Base-by-base conservation (phyloP, 2,113 vertebrate genomes). In the Phrynocephalus versicolor region DNA sequence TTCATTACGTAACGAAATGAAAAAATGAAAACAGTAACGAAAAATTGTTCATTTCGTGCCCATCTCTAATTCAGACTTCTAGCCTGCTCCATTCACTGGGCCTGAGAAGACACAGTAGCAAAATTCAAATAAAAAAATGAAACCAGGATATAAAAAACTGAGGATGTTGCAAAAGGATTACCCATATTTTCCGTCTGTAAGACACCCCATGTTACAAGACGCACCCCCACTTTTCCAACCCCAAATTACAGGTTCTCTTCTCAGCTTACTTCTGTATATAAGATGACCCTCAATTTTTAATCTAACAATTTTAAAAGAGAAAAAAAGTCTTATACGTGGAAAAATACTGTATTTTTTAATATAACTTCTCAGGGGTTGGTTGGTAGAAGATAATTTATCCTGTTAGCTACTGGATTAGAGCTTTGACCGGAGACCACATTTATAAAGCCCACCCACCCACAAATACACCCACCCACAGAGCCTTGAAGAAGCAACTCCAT, bases 381-480 rank as follows among this genome's bases (percentile, higher is more conserved):
- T 27, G 27, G 30, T 58, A 64, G 39, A 37, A 30, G 83, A 64
- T 82, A 12, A 55, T 3, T 88, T 80, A n/a, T 88, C 35, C 27
- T 45, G 41, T 27, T 35, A 82, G 4, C 10, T 84, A 21, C 19
- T 37, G 82, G 37, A 76, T 6, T 23, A 55, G 18, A 10, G 62
- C 14, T 77, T 33, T 14, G 86, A 67, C 27, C 37, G 30, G 14
- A 74, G 41, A 73, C 27, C 9, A 27, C 76, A 57, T 80, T 79
- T 58, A 78, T n/a, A 39, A 45, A 51, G 45, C 10, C n/a, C n/a
- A n/a, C n/a, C n/a, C 60, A 64, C 30, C 74, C 2, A 76, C 82
- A 83, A n/a, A n/a, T n/a, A n/a, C n/a, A n/a, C n/a, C 35, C 45
- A 72, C 14, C 21, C 0, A 0, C 45, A 1, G 62, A 33, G 21